phyloP scores from a whole-genome alignment of 2,113 vertebrate species.

The Corapipo altera region DNA sequence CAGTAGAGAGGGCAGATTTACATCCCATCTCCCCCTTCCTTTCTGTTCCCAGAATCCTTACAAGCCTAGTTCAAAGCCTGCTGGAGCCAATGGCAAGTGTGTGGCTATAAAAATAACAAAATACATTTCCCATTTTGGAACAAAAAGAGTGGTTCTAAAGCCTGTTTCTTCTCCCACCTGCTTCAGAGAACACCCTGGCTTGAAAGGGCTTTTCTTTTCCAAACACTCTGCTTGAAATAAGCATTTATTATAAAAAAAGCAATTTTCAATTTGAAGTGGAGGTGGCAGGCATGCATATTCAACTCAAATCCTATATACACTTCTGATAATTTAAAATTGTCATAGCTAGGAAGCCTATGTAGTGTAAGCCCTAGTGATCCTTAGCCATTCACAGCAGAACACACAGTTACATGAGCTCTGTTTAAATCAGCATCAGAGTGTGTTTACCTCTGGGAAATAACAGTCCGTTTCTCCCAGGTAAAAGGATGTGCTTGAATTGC shows the following conservation, averaged over 20 bases:
- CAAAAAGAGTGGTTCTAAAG: background rate
- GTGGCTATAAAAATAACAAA: background rate
- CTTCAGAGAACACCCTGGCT: conserved; percentile 2
- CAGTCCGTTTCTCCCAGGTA: background rate
- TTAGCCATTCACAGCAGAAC: background rate
- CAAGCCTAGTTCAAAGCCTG: background rate
- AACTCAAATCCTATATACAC: background rate
- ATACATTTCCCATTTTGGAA: background rate
- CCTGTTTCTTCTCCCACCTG: background rate
- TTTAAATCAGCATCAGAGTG: background rate
- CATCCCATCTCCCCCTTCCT: background rate
- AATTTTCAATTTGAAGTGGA: background rate
- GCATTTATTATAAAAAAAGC: background rate
- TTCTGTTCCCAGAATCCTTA: background rate
- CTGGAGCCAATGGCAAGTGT: background rate
- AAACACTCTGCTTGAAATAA: background rate
- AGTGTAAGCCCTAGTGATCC: background rate
- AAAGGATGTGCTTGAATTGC: background rate
- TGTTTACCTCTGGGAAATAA: conserved; percentile 36
- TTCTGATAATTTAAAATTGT: background rate
- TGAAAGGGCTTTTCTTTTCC: conserved; percentile 34
- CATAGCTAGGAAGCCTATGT: background rate
- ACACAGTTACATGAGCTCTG: background rate
- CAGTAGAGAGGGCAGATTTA: background rate
- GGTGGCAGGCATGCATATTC: background rate